Conservation (phyloP, 2,113 vertebrate genomes). For the Grammomys dolichurus region DNA sequence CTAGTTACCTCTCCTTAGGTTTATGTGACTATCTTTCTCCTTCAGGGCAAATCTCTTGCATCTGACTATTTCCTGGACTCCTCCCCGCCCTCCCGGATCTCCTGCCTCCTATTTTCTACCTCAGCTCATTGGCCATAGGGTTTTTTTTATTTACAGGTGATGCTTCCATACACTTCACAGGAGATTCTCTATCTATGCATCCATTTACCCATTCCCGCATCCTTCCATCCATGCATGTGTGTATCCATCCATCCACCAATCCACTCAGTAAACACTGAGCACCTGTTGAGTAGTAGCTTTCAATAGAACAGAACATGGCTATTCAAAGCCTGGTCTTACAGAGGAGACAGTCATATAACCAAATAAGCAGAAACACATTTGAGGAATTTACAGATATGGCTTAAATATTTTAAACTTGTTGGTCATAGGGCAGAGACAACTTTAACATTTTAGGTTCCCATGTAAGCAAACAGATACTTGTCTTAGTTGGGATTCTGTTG, state of each 20-base stretch:
- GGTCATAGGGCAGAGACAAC: neutral
- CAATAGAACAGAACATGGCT: neutral
- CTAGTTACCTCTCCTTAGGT: too few relatives aligned
- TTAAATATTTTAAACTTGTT: neutral
- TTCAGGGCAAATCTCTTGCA: too few relatives aligned
- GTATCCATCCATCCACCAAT: neutral
- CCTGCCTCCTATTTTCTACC: too few relatives aligned
- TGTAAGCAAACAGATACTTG: neutral
- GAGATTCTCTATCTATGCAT: neutral
- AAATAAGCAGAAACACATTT: conserved; percentile 25
- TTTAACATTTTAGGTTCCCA: neutral
- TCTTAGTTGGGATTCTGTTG: neutral
- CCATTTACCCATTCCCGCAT: neutral
- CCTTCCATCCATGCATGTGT: too few relatives aligned
- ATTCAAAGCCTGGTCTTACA: neutral
- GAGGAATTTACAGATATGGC: neutral
- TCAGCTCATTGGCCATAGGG: too few relatives aligned
- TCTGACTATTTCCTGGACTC: too few relatives aligned
- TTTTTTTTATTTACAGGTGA: too few relatives aligned
- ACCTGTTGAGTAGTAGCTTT: conserved; percentile 1
- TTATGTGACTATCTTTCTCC: too few relatives aligned
- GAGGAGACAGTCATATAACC: neutral
- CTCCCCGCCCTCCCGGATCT: too few relatives aligned
- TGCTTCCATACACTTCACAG: too few relatives aligned
- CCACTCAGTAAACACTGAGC: neutral